A percentile compares a stretch with the other conserved stretches of the same genome.
Evolutionary conservation across 2,113 vertebrate genomes (phyloP).

Genomic region (Phylloscopus trochilus): DNA sequence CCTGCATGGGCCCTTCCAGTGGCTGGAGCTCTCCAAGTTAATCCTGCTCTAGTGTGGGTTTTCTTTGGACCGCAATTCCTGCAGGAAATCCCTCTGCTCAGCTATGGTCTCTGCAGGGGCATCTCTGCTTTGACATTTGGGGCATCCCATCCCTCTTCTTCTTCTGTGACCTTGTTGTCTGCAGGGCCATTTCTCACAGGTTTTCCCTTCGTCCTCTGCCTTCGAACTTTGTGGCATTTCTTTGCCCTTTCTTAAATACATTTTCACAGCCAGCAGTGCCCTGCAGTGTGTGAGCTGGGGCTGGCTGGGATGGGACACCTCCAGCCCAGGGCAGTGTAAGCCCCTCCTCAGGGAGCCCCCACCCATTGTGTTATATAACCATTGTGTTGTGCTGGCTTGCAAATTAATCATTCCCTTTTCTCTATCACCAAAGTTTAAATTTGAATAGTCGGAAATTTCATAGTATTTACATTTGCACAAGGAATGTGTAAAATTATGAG

Average conservation of each 20-base stretch:
- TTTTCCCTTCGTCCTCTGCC: neutral
- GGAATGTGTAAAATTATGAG: neutral
- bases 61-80: neutral
- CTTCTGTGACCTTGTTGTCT: neutral
- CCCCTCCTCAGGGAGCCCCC: accelerated
- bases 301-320: accelerated
- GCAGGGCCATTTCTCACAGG: accelerated
- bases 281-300: accelerated
- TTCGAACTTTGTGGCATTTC: neutral
- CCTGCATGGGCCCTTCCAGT: neutral
- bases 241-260: neutral
- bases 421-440: neutral
- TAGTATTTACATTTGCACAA: neutral
- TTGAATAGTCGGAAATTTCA: neutral
- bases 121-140: neutral
- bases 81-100: neutral
- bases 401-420: neutral
- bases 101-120: neutral
- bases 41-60: neutral
- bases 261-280: neutral
- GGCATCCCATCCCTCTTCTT: accelerated
- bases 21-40: neutral
- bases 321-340: accelerated
- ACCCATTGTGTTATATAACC: neutral
- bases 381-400: neutral